Percentiles rank a stretch among this genome's conserved stretches.
phyloP scores from a whole-genome alignment of 2,797 vertebrate species.

The Hozukius guyotensis region DNA sequence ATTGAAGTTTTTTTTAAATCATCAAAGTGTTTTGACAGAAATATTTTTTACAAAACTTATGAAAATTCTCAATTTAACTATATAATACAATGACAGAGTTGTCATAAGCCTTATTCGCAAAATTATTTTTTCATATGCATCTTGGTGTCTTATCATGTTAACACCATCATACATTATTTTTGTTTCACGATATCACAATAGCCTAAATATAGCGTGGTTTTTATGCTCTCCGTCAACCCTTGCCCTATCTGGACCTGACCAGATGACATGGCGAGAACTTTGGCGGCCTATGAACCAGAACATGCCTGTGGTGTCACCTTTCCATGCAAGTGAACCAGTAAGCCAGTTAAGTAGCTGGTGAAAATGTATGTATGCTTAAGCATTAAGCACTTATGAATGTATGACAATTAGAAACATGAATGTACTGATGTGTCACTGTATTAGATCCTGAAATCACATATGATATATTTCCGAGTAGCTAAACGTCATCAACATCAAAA shows the following conservation, averaged over 20 bases:
- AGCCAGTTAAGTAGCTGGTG: conserved; percentile 29
- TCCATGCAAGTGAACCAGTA: conserved; percentile 18
- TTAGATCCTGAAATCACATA: background rate
- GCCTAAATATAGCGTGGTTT: background rate
- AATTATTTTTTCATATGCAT: background rate
- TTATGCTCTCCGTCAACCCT: background rate
- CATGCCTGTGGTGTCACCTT: conserved; percentile 31
- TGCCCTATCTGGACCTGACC: conserved; percentile 4
- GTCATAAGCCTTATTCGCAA: background rate
- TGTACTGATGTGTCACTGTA: background rate
- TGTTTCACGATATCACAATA: background rate
- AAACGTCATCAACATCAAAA: background rate
- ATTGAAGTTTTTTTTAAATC: background rate
- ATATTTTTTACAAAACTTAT: too few species aligned
- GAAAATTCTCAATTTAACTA: background rate
- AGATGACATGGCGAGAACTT: background rate
- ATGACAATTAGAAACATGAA: conserved; percentile 5
- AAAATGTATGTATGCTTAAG: conserved; percentile 29
- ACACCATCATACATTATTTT: background rate
- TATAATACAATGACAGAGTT: background rate
- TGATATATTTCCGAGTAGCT: background rate
- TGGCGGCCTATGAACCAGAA: conserved; percentile 11
- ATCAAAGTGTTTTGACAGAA: too few species aligned
- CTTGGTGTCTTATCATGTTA: background rate
- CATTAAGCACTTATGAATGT: conserved; percentile 1